Percentiles rank a stretch among this genome's conserved stretches.
phyloP scores from a whole-genome alignment of 35 echinoderm and acorn worm species.

The Stichopus chloronotus region DNA sequence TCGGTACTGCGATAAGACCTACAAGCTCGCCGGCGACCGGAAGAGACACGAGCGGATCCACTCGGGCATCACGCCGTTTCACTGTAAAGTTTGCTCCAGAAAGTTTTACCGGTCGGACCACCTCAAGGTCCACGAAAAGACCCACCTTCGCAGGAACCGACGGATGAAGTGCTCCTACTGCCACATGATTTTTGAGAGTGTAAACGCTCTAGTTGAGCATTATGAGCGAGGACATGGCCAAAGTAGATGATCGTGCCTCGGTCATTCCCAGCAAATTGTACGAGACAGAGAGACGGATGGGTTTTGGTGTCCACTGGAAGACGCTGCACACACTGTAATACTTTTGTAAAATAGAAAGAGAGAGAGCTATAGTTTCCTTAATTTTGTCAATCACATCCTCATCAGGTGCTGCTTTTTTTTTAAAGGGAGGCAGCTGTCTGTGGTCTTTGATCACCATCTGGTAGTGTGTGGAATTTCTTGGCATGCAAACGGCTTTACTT shows the following conservation, averaged over 20 bases:
- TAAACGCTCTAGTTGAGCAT: not conserved
- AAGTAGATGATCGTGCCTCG: not conserved
- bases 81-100: constrained; percentile 23
- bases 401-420: too few relatives aligned
- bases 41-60: constrained; percentile 35
- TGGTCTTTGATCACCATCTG: too few relatives aligned
- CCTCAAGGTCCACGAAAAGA: constrained; percentile 45
- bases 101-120: constrained; percentile 47
- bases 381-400: too few relatives aligned
- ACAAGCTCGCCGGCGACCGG: constrained; percentile 28
- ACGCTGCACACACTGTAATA: too few relatives aligned
- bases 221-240: not conserved
- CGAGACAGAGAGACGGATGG: too few relatives aligned
- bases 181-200: not conserved
- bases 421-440: too few relatives aligned
- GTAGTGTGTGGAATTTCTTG: too few relatives aligned
- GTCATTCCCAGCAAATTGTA: too few relatives aligned
- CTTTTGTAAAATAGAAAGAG: too few relatives aligned
- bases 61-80: not conserved
- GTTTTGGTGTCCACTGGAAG: too few relatives aligned
- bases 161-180: not conserved
- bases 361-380: too few relatives aligned
- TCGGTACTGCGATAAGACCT: constrained; percentile 26
- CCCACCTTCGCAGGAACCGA: constrained; percentile 3
- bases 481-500: too few relatives aligned